These are phyloP conservation scores for Chionis minor DNA, from an alignment of 2,113 vertebrate genomes.

Conservation along the genomic window DNA sequence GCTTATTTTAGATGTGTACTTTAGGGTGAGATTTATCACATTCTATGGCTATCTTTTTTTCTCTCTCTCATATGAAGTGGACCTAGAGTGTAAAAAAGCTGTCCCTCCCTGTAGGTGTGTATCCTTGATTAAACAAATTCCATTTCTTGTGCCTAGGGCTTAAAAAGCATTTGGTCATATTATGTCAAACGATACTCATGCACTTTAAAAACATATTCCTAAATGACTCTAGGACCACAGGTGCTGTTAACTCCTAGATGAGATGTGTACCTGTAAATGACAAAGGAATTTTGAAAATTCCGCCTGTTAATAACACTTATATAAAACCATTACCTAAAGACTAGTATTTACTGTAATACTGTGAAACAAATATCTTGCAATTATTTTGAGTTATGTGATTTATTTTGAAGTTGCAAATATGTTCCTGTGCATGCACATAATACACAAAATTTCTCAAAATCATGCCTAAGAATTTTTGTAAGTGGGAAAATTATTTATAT, in stretches of 20 bases:
- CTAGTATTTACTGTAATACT: background rate
- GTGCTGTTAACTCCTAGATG: background rate
- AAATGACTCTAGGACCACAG: background rate
- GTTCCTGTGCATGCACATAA: background rate
- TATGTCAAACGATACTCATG: background rate
- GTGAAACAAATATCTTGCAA: background rate
- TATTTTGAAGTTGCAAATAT: background rate
- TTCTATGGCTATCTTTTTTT: background rate
- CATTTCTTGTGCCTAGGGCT: background rate
- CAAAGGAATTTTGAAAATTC: background rate
- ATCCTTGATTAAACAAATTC: background rate
- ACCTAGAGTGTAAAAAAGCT: background rate
- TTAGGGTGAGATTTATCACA: background rate
- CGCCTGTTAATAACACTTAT: background rate
- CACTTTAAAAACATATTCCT: background rate
- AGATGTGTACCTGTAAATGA: background rate
- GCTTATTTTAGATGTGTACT: background rate
- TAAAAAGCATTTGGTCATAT: background rate
- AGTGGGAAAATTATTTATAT: background rate
- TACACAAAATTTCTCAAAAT: background rate
- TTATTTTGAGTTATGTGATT: background rate
- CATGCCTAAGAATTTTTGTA: background rate
- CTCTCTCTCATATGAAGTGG: background rate
- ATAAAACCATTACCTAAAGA: background rate
- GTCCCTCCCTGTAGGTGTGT: background rate